Evolutionary conservation across 2,797 vertebrate genomes (phyloP), one percentile per base, ranked within the genome.

Genomic region (Decapterus maruadsi): DNA sequence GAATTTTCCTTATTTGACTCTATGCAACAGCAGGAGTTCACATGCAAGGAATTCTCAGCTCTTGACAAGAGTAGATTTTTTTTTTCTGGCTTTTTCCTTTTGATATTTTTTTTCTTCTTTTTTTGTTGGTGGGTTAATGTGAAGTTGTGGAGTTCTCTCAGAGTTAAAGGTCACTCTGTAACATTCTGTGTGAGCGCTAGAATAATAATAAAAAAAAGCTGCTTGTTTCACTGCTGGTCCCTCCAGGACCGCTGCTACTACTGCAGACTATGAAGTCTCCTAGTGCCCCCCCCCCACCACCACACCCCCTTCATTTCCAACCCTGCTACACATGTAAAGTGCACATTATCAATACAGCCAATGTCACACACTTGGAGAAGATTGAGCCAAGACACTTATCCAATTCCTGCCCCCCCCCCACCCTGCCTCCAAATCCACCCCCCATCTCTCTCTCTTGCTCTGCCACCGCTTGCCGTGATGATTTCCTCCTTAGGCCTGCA

Each of bases 401-500:
- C 62, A 78, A 69, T 77, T 75, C 75, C 72, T 51, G 43, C 13
- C 4, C 42, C 60, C 62, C 38, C 31, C 22, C 6, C 7, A 14
- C 2, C 20, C 14, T 3, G 13, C 62, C 26, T 42, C 50, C 8
- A 0, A 50, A 70, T 22, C 29, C 77, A 38, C 53, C 58, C 53
- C 58, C 67, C 60, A 70, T 70, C 68, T 26, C 26, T 26, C 26
- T 26, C 26, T 26, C 4, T 20, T 12, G 5, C 72, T 26, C 26
- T 26, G 26, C 26, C 26, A 26, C 26, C 26, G 26, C 26, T 26
- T 42, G 31, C 64, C n/a, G 1, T 68, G 68, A 85, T 75, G 68
- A 91, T 93, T 93, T 92, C 87, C 92, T 92, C 85, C 91, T 95
- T 88, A 90, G 91, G 91, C 70, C 85, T 94, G 89, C 90, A 67